A percentile compares a stretch with the other conserved stretches of the same genome.
phyloP scores from a whole-genome alignment of 2,797 vertebrate species.

The Sebastolobus altivelis region DNA sequence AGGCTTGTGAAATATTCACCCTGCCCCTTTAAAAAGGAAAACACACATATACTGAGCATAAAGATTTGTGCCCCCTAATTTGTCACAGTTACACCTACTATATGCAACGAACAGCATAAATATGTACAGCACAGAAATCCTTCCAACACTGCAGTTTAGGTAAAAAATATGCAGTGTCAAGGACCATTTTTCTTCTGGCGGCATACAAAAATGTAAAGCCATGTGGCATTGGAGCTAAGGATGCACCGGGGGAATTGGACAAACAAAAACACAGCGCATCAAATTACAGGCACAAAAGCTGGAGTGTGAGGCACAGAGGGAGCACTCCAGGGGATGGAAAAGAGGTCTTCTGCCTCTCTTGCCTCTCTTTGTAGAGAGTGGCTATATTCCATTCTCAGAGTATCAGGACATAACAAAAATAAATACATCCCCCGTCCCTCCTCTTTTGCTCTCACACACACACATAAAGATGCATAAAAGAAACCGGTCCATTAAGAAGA shows the following conservation, averaged over 20 bases:
- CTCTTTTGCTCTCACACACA: conserved; percentile 1
- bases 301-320: conserved; percentile 44
- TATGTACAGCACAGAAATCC: conserved; percentile 49
- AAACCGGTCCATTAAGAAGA: conserved; percentile 56
- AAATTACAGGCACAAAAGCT: conserved; percentile 66
- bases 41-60: background rate
- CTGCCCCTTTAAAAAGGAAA: conserved; percentile 34
- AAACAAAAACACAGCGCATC: conserved; percentile 77
- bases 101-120: conserved; percentile 61
- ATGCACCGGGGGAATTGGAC: conserved; percentile 62
- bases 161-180: conserved; percentile 73
- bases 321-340: conserved; percentile 50
- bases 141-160: conserved; percentile 63
- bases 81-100: conserved; percentile 65
- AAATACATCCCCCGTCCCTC: conserved; percentile 31
- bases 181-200: conserved; percentile 72
- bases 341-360: conserved; percentile 41
- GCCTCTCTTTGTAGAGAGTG: conserved; percentile 44
- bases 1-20: conserved; percentile 22
- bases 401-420: conserved; percentile 45
- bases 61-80: conserved; percentile 56
- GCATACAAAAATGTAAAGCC: conserved; percentile 65
- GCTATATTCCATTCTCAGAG: conserved; percentile 22
- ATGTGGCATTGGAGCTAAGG: conserved; percentile 61
- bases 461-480: conserved; percentile 37